Conservation (phyloP, 2,797 vertebrate genomes). For the Neostethus bicornis region DNA sequence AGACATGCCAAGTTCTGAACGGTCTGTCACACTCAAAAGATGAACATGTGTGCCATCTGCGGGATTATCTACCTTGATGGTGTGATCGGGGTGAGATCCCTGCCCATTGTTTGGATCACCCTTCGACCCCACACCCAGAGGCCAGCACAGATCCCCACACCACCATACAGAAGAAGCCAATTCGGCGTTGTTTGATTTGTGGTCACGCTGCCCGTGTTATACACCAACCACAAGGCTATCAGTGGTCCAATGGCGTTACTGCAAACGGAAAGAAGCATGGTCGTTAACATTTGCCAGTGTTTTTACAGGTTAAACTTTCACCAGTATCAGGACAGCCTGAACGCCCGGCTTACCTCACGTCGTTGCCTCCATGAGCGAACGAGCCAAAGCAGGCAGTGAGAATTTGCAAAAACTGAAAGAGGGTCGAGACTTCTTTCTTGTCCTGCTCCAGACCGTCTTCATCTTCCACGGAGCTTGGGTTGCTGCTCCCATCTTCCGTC, state of each 20-base stretch:
- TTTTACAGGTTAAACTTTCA: constrained; percentile 15
- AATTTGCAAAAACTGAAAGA: constrained; percentile 98
- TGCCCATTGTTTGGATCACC: constrained; percentile 99
- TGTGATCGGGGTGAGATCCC: constrained; percentile 97
- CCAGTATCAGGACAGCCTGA: neutral
- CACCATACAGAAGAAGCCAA: constrained; percentile 95
- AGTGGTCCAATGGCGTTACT: constrained; percentile 97
- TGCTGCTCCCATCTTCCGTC: constrained; percentile 78
- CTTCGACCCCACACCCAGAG: constrained; percentile 98
- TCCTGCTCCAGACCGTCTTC: constrained; percentile 90
- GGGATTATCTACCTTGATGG: constrained; percentile 89
- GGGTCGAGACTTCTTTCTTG: constrained; percentile 88
- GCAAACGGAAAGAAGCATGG: too few species aligned
- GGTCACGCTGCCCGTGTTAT: constrained; percentile 76
- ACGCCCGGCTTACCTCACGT: constrained; percentile 88
- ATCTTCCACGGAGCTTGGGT: constrained; percentile 81
- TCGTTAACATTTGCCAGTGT: neutral
- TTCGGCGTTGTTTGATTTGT: constrained; percentile 83
- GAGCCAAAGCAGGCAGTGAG: constrained; percentile 98
- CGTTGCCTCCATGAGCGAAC: constrained; percentile 97
- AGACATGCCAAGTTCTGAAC: constrained; percentile 9
- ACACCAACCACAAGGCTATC: constrained; percentile 92
- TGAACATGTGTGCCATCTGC: constrained; percentile 17
- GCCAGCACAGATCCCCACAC: constrained; percentile 92
- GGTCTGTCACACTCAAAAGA: constrained; percentile 21